These are phyloP conservation scores for Adela reaumurella DNA, from an alignment of 2,888 invertebrate species.

Conservation along the genomic window DNA sequence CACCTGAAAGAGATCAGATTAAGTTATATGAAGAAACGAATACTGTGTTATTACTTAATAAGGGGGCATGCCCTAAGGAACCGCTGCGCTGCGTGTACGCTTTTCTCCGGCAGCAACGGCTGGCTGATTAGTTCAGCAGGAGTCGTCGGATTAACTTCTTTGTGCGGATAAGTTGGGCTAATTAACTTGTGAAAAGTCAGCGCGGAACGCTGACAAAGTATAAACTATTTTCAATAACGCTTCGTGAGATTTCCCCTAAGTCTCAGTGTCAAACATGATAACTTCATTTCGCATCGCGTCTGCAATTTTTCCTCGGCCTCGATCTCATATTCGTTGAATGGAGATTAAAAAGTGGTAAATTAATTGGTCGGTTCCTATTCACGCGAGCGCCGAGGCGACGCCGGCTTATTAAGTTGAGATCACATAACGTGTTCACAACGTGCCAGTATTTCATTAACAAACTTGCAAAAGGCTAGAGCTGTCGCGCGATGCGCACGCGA, in stretches of 20 bases:
- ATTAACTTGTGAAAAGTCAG: not conserved
- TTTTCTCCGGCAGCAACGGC: no score
- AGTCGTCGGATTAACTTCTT: no score
- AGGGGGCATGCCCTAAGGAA: no score
- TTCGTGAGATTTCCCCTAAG: not conserved
- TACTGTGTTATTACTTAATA: no score
- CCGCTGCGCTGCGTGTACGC: no score
- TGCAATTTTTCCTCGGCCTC: not conserved
- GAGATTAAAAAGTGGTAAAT: conserved; percentile 22
- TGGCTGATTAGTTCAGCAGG: no score
- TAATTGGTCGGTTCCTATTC: conserved; percentile 28
- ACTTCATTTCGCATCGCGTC: not conserved
- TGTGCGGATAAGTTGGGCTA: not conserved
- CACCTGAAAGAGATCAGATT: no score
- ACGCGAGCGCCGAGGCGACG: conserved; percentile 20
- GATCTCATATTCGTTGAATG: conserved; percentile 10
- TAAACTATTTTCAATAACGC: not conserved
- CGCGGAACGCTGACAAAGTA: not conserved
- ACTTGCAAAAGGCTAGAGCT: not conserved
- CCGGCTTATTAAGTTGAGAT: conserved; percentile 25
- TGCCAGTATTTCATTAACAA: conserved; percentile 1
- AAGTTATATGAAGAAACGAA: no score
- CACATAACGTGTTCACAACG: conserved; percentile 26
- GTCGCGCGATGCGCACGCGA: not conserved
- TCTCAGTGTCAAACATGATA: not conserved